phyloP scores from a whole-genome alignment of 2,797 vertebrate genomes.

The Pseudotriccus pelzelni region DNA sequence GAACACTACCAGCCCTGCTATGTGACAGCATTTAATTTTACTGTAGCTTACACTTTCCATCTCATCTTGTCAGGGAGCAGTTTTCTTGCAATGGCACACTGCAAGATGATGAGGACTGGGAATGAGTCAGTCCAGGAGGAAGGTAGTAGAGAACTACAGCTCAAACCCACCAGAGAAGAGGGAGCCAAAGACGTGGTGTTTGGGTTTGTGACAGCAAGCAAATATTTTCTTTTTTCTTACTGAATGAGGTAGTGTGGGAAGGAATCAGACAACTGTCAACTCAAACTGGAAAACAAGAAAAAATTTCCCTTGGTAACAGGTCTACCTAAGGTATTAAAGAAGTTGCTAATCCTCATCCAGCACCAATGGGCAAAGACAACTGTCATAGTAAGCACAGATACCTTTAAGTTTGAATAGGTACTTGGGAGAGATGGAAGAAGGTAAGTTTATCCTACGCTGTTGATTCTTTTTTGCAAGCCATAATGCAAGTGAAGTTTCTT shows the following conservation, averaged over 20 bases:
- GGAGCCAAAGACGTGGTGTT: background rate
- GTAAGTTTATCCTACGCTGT: rapidly evolving
- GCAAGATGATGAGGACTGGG: background rate
- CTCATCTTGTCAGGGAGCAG: background rate
- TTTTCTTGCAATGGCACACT: background rate
- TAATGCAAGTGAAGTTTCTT: background rate
- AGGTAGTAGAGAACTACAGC: background rate
- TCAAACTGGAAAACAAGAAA: background rate
- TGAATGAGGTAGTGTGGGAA: background rate
- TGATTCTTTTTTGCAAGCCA: background rate
- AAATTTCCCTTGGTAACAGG: background rate
- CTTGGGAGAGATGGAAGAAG: background rate
- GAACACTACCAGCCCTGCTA: background rate
- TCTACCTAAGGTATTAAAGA: background rate
- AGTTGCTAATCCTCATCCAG: background rate
- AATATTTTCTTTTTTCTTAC: background rate
- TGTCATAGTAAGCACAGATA: rapidly evolving
- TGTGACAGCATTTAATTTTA: background rate
- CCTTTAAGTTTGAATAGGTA: background rate
- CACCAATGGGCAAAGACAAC: background rate
- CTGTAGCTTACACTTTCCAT: background rate
- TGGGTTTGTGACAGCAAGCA: background rate
- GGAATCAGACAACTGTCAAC: background rate
- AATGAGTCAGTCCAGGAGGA: background rate
- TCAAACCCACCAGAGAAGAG: background rate